Conservation (phyloP, 2,888 invertebrate genomes). For the Callosobruchus maculatus region DNA sequence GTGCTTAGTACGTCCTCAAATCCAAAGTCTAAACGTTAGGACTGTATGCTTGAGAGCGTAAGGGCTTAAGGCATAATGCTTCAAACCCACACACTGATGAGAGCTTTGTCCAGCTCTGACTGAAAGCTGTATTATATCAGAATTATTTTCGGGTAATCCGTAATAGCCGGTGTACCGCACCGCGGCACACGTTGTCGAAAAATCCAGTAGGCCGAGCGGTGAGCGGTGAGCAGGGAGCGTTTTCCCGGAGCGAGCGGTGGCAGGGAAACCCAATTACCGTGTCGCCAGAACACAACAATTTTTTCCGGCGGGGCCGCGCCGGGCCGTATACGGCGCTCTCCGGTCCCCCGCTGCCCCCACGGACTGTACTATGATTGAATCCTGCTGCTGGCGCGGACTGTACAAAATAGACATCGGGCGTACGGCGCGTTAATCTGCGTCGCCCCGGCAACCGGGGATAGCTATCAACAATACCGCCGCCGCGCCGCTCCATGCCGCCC, state of each 20-base stretch:
- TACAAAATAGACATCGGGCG: constrained; percentile 53
- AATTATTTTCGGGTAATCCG: background rate
- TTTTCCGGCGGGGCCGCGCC: background rate
- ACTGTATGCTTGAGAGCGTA: too few relatives aligned
- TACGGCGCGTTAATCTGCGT: constrained; percentile 51
- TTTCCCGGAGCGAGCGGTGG: background rate
- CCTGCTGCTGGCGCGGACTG: constrained; percentile 40
- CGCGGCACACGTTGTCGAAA: background rate
- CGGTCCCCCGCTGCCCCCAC: constrained; percentile 4
- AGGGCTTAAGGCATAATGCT: too few relatives aligned
- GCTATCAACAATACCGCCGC: constrained; percentile 48
- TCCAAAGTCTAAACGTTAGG: too few relatives aligned
- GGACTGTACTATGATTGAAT: constrained; percentile 52
- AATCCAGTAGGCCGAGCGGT: background rate
- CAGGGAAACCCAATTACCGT: background rate
- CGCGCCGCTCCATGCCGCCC: background rate
- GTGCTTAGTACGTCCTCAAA: too few relatives aligned
- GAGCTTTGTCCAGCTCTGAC: too few relatives aligned
- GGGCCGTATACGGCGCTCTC: background rate
- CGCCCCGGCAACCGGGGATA: constrained; percentile 50
- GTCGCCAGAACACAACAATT: background rate
- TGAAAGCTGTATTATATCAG: too few relatives aligned
- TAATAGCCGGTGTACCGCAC: background rate
- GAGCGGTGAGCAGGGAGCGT: background rate
- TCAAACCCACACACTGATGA: too few relatives aligned